These are phyloP conservation scores for Cephus sareptanus DNA, from an alignment of 2,888 invertebrate genomes.

Conservation along the genomic window DNA sequence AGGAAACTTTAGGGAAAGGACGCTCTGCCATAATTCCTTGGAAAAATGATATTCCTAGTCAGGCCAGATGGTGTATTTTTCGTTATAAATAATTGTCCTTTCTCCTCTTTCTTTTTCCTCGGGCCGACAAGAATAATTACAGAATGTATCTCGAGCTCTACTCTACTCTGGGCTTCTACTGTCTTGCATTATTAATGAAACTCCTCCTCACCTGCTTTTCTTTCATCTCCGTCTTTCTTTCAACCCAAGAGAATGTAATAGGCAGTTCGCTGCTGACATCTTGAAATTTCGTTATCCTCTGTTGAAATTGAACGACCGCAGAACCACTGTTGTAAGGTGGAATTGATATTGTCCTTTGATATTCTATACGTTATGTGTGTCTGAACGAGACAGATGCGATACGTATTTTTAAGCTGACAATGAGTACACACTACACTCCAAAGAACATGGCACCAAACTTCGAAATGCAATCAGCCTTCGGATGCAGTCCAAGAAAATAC, in stretches of 20 bases:
- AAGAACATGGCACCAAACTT: background rate
- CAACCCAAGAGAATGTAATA: conserved; percentile 8
- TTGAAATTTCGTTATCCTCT: conserved; percentile 37
- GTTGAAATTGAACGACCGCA: background rate
- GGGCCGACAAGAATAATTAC: conserved; percentile 29
- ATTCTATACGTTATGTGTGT: background rate
- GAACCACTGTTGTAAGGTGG: background rate
- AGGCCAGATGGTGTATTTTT: background rate
- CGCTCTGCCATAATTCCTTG: background rate
- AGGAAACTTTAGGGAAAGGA: background rate
- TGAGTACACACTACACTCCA: background rate
- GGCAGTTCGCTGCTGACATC: conserved; percentile 21
- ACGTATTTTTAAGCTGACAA: background rate
- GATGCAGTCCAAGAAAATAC: background rate
- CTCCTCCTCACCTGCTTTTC: conserved; percentile 17
- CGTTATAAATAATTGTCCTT: conserved; percentile 18
- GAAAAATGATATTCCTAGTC: background rate
- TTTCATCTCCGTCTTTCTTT: conserved; percentile 12
- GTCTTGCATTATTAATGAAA: conserved; percentile 44
- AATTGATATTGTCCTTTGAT: background rate
- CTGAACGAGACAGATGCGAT: background rate
- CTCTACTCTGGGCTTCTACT: background rate
- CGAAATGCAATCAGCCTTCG: background rate
- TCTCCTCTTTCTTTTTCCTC: conserved; percentile 8
- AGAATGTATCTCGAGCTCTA: conserved; percentile 24